Percentiles rank a stretch among this genome's conserved stretches.
Evolutionary conservation across 1,140 invertebrate species (phyloP).

Genomic region (Diuraphis noxia): DNA sequence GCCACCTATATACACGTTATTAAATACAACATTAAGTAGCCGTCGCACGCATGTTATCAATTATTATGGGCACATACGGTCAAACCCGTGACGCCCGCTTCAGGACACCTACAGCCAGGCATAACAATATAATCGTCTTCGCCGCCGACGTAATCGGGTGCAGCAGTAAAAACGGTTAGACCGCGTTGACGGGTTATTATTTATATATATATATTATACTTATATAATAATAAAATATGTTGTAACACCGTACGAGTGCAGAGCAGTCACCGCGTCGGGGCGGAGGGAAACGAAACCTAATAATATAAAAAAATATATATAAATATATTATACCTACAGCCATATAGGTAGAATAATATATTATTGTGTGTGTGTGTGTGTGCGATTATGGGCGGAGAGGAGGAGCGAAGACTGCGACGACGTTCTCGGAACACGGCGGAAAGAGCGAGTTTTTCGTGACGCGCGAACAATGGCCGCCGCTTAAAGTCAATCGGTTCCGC

Average conservation of each 20-base stretch:
- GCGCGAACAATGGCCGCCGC: conserved; percentile 34
- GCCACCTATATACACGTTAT: not conserved
- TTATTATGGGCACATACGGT: not conserved
- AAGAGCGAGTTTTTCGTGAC: conserved; percentile 26
- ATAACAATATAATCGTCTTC: not conserved
- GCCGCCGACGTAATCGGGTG: not conserved
- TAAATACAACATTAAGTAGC: not conserved
- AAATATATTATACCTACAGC: too few species aligned
- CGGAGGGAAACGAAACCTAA: not conserved
- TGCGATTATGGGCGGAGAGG: not conserved
- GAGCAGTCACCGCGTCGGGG: too few species aligned
- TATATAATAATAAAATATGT: not conserved
- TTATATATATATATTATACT: too few species aligned
- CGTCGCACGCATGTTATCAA: not conserved
- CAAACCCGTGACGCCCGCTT: not conserved
- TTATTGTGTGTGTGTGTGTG: too few species aligned
- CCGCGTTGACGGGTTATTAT: not conserved
- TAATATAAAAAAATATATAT: not conserved
- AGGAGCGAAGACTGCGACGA: not conserved
- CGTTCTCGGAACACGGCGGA: conserved; percentile 18
- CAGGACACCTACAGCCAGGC: not conserved
- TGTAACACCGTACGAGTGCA: too few species aligned
- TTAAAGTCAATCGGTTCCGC: conserved; percentile 48
- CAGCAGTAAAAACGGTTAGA: not conserved
- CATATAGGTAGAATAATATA: too few species aligned